Base-by-base conservation (phyloP, 2,888 invertebrate species). In the Phytoseiulus persimilis region DNA sequence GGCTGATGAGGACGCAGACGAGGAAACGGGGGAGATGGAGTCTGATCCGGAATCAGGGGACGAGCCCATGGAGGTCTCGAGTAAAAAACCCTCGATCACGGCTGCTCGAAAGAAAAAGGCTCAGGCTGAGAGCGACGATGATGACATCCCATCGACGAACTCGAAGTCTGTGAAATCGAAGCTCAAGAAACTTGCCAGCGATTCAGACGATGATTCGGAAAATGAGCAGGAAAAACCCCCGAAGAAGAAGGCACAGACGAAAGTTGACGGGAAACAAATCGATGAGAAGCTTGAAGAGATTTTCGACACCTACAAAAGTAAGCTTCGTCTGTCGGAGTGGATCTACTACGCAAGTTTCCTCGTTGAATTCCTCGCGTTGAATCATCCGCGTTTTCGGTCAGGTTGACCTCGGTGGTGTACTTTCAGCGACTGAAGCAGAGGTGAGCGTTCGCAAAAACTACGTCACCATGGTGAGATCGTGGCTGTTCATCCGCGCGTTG, bases 251-350 rank as follows among this genome's bases (percentile, higher is more conserved):
- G 5, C 87, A 33, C 6, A 6, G n/a, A 87, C 28, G 33, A 32
- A 39, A n/a, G 87, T 87, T 2, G 87, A 87, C 23, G 87, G 39
- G 31, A 87, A 87, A 14, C 87, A 87, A 32, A 87, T 87, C 87
- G 39, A 87, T 87, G 87, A 87, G 23, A 87, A 87, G 87, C 87
- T 87, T 23, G 87, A 33, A 9, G 39, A 87, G 45, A 28, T 87
- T 23, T 87, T 87, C 33, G 45, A 87, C 33, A 33, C 87, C 33
- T 87, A 87, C 23, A 87, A 87, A 87, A 87, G 87, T 87, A 32
- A 14, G 87, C 33, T 33, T 31, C 84, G 14, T 31, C 14, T 3
- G n/a, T 14, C 14, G n/a, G 31, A n/a, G n/a, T n/a, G n/a, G n/a
- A n/a, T n/a, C n/a, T n/a, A n/a, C n/a, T n/a, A n/a, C n/a, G n/a